A percentile compares a stretch with the other conserved stretches of the same genome.
These are phyloP conservation scores for Synchiropus splendidus DNA, from an alignment of 2,113 vertebrate genomes.

Conservation along the genomic window DNA sequence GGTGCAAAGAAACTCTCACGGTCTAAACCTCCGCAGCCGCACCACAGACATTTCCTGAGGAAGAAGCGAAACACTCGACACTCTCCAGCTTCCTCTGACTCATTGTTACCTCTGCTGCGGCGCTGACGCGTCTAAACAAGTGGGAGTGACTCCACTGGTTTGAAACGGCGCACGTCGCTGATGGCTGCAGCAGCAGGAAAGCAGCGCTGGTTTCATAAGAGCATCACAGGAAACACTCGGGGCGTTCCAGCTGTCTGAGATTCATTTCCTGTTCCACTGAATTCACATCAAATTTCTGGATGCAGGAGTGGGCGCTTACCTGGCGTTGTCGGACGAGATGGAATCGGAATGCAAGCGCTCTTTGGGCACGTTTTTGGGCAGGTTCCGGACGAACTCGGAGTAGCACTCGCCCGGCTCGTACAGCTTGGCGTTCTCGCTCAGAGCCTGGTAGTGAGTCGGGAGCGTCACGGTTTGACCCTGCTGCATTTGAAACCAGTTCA, in stretches of 20 bases:
- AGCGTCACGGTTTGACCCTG: slow-evolving; percentile 76
- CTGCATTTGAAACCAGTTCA: slow-evolving; percentile 94
- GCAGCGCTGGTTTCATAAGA: neutral
- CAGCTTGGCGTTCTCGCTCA: slow-evolving; percentile 81
- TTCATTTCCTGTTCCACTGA: neutral
- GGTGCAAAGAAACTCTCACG: slow-evolving; percentile 44
- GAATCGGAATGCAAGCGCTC: slow-evolving; percentile 60
- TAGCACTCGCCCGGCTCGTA: slow-evolving; percentile 91
- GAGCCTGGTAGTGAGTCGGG: slow-evolving; percentile 76
- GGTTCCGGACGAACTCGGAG: slow-evolving; percentile 80
- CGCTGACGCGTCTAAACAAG: neutral
- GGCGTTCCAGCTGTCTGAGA: too few relatives aligned
- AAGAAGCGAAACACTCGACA: slow-evolving; percentile 51
- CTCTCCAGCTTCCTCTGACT: slow-evolving; percentile 30
- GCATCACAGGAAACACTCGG: neutral
- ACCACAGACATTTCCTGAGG: slow-evolving; percentile 69
- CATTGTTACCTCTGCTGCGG: slow-evolving; percentile 22
- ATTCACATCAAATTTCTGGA: neutral
- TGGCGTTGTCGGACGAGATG: slow-evolving; percentile 69
- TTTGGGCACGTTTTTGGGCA: slow-evolving; percentile 69
- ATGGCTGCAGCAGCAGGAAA: neutral
- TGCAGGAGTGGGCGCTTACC: slow-evolving; percentile 47
- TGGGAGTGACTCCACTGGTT: neutral
- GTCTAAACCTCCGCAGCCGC: slow-evolving; percentile 45
- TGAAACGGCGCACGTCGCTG: neutral